Conservation (phyloP, 2,797 vertebrate species). For the Setipinna tenuifilis region DNA sequence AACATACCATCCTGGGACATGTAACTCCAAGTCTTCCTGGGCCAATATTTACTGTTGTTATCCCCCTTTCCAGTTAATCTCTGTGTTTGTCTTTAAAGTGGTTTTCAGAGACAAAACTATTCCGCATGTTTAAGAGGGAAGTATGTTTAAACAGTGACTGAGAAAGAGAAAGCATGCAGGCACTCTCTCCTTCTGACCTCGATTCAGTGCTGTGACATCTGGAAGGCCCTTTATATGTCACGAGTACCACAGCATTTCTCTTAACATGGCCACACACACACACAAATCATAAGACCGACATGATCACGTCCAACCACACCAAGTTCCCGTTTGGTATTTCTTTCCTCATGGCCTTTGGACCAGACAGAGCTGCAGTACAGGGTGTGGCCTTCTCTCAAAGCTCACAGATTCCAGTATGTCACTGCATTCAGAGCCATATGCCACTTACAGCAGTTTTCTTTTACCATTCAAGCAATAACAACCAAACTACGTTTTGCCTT, state of each 20-base stretch:
- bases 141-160: not conserved
- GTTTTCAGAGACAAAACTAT: not conserved
- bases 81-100: too few species aligned
- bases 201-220: slow-evolving; percentile 1
- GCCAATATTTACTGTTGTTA: not conserved
- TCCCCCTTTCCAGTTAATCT: not conserved
- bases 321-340: not conserved
- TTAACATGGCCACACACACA: not conserved
- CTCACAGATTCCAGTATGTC: not conserved
- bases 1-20: not conserved
- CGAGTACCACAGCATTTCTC: not conserved
- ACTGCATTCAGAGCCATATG: not conserved
- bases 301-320: slow-evolving; percentile 6
- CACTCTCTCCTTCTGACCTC: not conserved
- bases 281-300: not conserved
- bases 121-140: not conserved
- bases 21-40: not conserved
- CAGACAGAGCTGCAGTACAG: not conserved
- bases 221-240: not conserved
- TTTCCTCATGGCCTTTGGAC: not conserved
- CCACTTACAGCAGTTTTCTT: not conserved
- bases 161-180: not conserved
- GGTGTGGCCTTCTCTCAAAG: not conserved
- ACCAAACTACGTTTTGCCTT: not conserved
- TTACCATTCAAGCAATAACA: not conserved